A percentile compares a stretch with the other conserved stretches of the same genome.
These are phyloP conservation scores for Vanessa atalanta DNA, from an alignment of 1,140 invertebrate species.

Conservation along the genomic window DNA sequence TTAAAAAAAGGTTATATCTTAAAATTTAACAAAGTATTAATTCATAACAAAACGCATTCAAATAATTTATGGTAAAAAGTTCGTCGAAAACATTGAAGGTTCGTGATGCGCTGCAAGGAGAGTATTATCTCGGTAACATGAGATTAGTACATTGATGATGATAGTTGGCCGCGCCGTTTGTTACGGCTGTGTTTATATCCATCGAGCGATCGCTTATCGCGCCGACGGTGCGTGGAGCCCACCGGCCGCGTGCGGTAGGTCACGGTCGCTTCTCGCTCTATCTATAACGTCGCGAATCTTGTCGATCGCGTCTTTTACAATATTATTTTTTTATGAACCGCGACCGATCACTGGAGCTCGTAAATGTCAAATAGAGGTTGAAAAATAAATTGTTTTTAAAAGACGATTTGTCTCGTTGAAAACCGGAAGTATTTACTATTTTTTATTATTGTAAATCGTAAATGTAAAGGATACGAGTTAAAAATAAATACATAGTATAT, in stretches of 20 bases:
- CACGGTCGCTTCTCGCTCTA: slow-evolving; percentile 52
- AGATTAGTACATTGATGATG: slow-evolving; percentile 11
- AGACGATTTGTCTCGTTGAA: slow-evolving; percentile 1
- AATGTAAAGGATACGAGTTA: not conserved
- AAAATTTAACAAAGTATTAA: no score
- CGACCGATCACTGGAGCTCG: slow-evolving; percentile 20
- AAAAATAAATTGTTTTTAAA: slow-evolving; percentile 35
- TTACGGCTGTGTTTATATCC: slow-evolving; percentile 37
- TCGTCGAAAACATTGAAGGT: not conserved
- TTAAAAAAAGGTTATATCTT: no score
- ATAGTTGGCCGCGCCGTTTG: slow-evolving; percentile 23
- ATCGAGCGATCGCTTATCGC: slow-evolving; percentile 45
- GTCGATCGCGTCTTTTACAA: slow-evolving; percentile 23
- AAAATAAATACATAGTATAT: not conserved
- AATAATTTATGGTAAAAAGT: not conserved
- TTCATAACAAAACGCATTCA: not conserved
- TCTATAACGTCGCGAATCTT: slow-evolving; percentile 33
- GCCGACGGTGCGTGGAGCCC: slow-evolving; percentile 36
- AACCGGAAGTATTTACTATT: slow-evolving; percentile 1
- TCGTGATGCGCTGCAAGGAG: slow-evolving; percentile 8
- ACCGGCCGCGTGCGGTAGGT: slow-evolving; percentile 59
- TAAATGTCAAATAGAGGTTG: slow-evolving; percentile 38
- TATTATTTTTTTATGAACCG: slow-evolving; percentile 15
- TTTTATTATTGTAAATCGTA: not conserved
- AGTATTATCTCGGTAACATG: slow-evolving; percentile 3